Conservation (phyloP, 2,797 vertebrate genomes). For the Semaprochilodus insignis region DNA sequence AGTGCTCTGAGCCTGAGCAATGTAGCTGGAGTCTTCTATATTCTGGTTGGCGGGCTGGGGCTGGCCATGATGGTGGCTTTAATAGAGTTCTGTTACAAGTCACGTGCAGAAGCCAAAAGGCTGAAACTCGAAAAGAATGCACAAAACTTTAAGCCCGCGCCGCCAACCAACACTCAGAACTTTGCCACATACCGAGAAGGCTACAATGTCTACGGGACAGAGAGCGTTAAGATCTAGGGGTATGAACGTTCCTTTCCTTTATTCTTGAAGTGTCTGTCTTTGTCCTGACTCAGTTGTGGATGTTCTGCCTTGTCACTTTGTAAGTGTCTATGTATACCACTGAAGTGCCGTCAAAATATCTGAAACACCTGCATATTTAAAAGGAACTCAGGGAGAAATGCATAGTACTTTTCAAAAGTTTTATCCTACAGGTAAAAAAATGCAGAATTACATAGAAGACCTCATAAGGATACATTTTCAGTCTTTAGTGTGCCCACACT, state of each 20-base stretch:
- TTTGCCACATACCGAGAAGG: constrained; percentile 99
- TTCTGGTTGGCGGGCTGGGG: constrained; percentile 98
- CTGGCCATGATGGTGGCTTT: constrained; percentile 99
- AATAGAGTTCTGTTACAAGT: constrained; percentile 99
- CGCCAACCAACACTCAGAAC: constrained; percentile 98
- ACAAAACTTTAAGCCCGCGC: constrained; percentile 98
- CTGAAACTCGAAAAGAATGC: constrained; percentile 99
- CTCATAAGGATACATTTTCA: too few relatives aligned
- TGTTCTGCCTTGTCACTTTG: constrained; percentile 3
- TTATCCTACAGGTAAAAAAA: too few relatives aligned
- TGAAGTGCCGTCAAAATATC: not conserved
- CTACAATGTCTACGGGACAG: constrained; percentile 99
- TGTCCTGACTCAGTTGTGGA: not conserved
- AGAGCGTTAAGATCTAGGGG: constrained; percentile 99
- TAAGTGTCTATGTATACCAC: not conserved
- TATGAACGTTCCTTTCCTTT: constrained; percentile 74
- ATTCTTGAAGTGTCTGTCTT: not conserved
- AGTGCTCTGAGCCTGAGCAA: constrained; percentile 99
- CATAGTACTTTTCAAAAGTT: not conserved
- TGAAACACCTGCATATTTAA: not conserved
- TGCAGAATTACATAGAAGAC: too few relatives aligned
- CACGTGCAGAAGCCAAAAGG: constrained; percentile 97
- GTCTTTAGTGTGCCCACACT: too few relatives aligned
- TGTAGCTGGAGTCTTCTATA: constrained; percentile 99
- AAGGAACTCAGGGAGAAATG: not conserved